These are phyloP conservation scores for Tineola bisselliella DNA, from an alignment of 2,888 invertebrate genomes.

Conservation along the genomic window DNA sequence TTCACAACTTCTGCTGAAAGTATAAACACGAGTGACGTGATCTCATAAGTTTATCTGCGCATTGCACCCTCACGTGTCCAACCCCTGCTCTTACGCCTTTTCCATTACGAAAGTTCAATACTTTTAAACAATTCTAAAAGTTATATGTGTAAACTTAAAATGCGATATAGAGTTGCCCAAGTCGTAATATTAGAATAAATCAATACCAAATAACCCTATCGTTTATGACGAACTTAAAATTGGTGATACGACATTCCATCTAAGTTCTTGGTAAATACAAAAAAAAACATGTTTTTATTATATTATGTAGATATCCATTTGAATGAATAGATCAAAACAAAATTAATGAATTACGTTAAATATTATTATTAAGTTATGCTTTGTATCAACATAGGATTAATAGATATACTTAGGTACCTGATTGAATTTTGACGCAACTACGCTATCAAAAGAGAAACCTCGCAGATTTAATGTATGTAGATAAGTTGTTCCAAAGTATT, in stretches of 20 bases:
- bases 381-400: background rate
- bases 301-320: background rate
- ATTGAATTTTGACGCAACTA: background rate
- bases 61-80: background rate
- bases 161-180: too few relatives aligned
- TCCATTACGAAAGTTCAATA: background rate
- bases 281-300: constrained; percentile 1
- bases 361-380: background rate
- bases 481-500: too few relatives aligned
- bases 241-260: background rate
- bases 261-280: background rate
- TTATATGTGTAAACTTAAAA: too few relatives aligned
- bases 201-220: background rate
- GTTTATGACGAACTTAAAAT: background rate
- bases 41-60: background rate
- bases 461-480: too few relatives aligned
- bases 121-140: too few relatives aligned
- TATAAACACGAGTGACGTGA: constrained; percentile 1
- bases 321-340: background rate
- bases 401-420: background rate
- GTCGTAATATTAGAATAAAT: too few relatives aligned
- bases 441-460: too few relatives aligned
- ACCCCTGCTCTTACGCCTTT: background rate
- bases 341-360: background rate
- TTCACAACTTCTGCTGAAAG: background rate